Percentiles rank a stretch among this genome's conserved stretches.
Evolutionary conservation across 1,140 invertebrate species (phyloP).

Genomic region (Drosophila teissieri): DNA sequence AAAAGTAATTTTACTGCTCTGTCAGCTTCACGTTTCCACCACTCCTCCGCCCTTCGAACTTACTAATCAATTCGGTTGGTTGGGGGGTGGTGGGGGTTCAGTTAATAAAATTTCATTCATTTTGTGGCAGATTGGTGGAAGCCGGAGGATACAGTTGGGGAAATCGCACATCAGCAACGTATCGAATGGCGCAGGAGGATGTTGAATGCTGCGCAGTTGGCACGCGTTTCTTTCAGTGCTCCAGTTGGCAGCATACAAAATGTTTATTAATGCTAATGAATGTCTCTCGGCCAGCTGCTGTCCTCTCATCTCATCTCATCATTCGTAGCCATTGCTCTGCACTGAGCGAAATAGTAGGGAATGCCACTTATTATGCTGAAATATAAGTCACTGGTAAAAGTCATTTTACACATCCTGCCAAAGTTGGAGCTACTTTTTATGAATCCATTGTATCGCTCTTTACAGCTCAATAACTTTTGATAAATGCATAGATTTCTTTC

Average conservation of each 20-base stretch:
- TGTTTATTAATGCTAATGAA: slow-evolving; percentile 68
- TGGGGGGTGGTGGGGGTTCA: slow-evolving; percentile 18
- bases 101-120: slow-evolving; percentile 54
- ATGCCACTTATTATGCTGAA: neutral
- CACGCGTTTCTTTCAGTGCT: slow-evolving; percentile 20
- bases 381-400: too few species aligned
- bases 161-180: neutral
- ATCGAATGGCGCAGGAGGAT: neutral
- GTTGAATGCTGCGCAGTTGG: too few species aligned
- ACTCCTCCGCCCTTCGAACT: slow-evolving; percentile 12
- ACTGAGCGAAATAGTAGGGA: neutral
- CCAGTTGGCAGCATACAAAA: slow-evolving; percentile 50
- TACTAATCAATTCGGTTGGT: slow-evolving; percentile 33
- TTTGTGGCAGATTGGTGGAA: slow-evolving; percentile 33
- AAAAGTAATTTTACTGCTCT: slow-evolving; percentile 50
- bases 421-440: too few species aligned
- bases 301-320: slow-evolving; percentile 36
- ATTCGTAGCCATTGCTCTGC: slow-evolving; percentile 11
- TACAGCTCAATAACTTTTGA: neutral
- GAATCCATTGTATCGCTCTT: too few species aligned
- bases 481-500: neutral
- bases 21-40: slow-evolving; percentile 21
- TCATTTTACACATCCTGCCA: too few species aligned
- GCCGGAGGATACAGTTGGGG: slow-evolving; percentile 4
- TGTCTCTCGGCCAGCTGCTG: slow-evolving; percentile 41